Conservation (phyloP, 2,113 vertebrate species). For the Pipa parva region DNA sequence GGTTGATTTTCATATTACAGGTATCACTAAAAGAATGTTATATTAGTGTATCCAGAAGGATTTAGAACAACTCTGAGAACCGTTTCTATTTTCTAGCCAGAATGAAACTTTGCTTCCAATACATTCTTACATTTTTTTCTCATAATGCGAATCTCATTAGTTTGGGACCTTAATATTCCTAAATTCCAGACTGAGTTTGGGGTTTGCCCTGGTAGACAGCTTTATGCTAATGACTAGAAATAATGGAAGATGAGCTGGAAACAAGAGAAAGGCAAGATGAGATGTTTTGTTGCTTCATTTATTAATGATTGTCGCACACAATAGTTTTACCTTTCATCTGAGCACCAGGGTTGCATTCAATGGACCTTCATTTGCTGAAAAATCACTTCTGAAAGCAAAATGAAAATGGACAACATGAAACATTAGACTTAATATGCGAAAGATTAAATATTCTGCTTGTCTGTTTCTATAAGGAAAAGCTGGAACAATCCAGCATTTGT, state of each 20-base stretch:
- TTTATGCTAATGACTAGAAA: background rate
- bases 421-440: background rate
- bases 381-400: background rate
- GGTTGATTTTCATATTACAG: no score
- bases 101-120: no score
- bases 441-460: background rate
- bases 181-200: no score
- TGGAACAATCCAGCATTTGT: no score
- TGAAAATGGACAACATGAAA: background rate
- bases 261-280: conserved; percentile 1
- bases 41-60: no score
- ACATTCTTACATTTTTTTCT: no score
- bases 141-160: no score
- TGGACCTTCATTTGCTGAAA: background rate
- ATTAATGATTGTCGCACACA: background rate
- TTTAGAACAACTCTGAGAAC: no score
- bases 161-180: no score
- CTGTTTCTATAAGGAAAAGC: background rate
- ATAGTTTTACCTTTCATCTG: background rate
- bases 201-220: no score
- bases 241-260: background rate
- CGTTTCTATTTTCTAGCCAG: no score
- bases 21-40: no score
- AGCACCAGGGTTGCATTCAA: background rate
- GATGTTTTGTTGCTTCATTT: background rate